Base-by-base conservation (phyloP, 2,888 invertebrate species). In the Pantelozetes paolii region DNA sequence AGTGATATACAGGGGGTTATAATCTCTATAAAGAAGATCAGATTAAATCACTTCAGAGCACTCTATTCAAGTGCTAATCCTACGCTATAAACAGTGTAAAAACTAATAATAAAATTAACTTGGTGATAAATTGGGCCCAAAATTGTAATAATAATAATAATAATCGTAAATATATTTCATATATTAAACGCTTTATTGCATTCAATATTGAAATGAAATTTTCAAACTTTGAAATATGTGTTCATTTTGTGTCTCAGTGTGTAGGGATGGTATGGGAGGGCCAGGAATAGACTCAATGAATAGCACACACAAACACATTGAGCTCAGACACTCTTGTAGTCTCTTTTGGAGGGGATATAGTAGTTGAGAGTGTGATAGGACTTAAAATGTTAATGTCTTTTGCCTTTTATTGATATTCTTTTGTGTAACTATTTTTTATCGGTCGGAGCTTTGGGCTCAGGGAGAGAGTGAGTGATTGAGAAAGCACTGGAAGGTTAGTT, bases 121-220 rank as follows among this genome's bases (percentile, higher is more conserved):
- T 20, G 20, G 20, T 36, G 36, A 40, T 40, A 40, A 67, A 40
- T 40, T 67, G 13, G 20, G 36, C 67, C 67, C 67, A 40, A 67
- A 40, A 67, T 67, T 23, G 40, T 67, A 67, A 67, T 67, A 40
- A 32, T 40, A n/a, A 40, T 67, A 67, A 23, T 40, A 59, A 59
- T 23, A 18, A 32, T 59, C 30, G 23, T 54, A 54, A 54, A 20
- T 20, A 59, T 54, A 54, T 54, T 54, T 54, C n/a, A n/a, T 54
- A 54, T 54, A 54, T 54, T 23, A 54, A 54, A 54, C 26, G 54
- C 54, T 54, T 54, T 54, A 54, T 54, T 54, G 54, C 54, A 54
- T 20, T 54, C 54, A 23, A 54, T 23, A 11, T 8, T 13, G 1
- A 1, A 26, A 11, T 45, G 2, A 23, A 23, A 54, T 26, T 54